Percentiles rank a stretch among this genome's conserved stretches.
phyloP scores from a whole-genome alignment of 2,113 vertebrate genomes.

The Riparia riparia region DNA sequence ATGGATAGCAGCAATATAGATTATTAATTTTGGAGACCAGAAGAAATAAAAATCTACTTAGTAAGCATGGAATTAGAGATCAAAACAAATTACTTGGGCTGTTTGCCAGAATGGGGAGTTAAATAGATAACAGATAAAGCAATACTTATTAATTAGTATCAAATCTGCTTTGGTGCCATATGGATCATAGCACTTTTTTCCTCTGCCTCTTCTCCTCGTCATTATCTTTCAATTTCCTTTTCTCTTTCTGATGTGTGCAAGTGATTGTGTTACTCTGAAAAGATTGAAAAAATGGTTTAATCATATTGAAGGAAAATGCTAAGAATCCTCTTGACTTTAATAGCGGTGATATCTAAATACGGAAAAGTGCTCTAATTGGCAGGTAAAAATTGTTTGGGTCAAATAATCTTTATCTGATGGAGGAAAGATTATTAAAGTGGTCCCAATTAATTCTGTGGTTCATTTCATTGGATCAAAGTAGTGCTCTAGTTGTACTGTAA shows the following conservation, averaged over 20 bases:
- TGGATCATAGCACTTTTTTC: background rate
- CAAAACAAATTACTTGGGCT: background rate
- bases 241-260: background rate
- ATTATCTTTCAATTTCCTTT: background rate
- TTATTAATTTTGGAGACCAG: background rate
- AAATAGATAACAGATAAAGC: background rate
- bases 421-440: background rate
- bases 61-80: background rate
- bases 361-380: background rate
- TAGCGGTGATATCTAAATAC: background rate
- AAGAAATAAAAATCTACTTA: background rate
- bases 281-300: slow-evolving; percentile 13
- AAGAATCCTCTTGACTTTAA: background rate
- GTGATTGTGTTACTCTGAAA: background rate
- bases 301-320: background rate
- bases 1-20: background rate
- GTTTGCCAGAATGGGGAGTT: background rate
- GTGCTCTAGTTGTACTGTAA: background rate
- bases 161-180: background rate
- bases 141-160: background rate
- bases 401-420: background rate
- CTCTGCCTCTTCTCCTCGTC: background rate
- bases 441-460: background rate
- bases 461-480: background rate
- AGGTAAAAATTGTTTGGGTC: background rate